Evolutionary conservation across 2,888 invertebrate species (phyloP).

Genomic region (Masnerella sp.): DNA sequence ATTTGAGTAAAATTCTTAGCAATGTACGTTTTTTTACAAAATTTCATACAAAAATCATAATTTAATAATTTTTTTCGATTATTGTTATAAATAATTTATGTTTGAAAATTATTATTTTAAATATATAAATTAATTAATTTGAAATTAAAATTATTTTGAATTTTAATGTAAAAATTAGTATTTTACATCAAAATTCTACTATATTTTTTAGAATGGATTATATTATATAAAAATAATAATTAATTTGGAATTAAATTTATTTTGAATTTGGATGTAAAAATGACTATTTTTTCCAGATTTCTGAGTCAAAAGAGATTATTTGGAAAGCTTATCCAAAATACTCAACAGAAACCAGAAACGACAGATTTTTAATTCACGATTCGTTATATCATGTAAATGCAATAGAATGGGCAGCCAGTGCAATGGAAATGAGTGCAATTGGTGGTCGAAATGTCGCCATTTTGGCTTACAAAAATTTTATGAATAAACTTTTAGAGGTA

Average conservation of each 20-base stretch:
- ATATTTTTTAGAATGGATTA: neutral
- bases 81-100: no score
- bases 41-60: no score
- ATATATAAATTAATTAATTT: no score
- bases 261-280: no score
- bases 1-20: slow-evolving; percentile 78
- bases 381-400: slow-evolving; percentile 81
- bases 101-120: no score
- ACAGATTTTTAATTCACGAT: slow-evolving; percentile 79
- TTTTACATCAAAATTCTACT: no score
- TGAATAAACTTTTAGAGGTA: no score
- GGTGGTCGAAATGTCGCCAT: slow-evolving; percentile 82
- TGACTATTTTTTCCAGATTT: slow-evolving; percentile 62
- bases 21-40: slow-evolving; percentile 64
- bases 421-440: slow-evolving; percentile 84
- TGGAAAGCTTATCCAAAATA: slow-evolving; percentile 82
- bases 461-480: slow-evolving; percentile 78
- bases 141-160: no score
- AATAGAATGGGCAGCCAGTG: slow-evolving; percentile 83
- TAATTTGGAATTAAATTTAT: neutral
- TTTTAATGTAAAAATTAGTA: no score
- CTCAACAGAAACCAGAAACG: slow-evolving; percentile 65
- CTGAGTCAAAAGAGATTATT: slow-evolving; percentile 70
- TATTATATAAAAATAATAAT: neutral
- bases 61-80: no score